phyloP scores from a whole-genome alignment of 2,113 vertebrate species.

The Pleuronectes platessa region DNA sequence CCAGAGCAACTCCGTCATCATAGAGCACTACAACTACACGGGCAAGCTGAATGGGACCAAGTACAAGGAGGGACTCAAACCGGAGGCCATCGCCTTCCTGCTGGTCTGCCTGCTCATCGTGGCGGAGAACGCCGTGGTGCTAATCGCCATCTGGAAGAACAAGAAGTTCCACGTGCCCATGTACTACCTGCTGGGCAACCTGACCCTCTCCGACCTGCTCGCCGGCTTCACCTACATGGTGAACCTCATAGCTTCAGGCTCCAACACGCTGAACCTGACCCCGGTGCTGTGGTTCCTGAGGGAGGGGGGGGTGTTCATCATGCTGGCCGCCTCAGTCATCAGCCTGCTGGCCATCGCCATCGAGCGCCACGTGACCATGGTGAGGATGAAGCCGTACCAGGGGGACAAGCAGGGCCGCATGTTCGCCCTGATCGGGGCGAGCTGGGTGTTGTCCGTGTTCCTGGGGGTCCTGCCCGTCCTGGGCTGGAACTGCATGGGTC shows the following conservation, averaged over 20 bases:
- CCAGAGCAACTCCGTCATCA: slow-evolving; percentile 82
- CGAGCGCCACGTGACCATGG: slow-evolving; percentile 91
- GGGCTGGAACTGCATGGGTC: slow-evolving; percentile 91
- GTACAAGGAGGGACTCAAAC: slow-evolving; percentile 84
- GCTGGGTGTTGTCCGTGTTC: slow-evolving; percentile 85
- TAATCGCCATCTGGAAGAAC: slow-evolving; percentile 89
- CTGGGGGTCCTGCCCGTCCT: slow-evolving; percentile 87
- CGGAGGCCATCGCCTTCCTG: slow-evolving; percentile 83
- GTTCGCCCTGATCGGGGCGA: slow-evolving; percentile 84
- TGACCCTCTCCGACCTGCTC: slow-evolving; percentile 90
- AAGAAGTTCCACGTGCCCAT: slow-evolving; percentile 92
- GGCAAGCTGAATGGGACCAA: slow-evolving; percentile 86
- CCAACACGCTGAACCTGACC: slow-evolving; percentile 87
- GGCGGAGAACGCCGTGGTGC: slow-evolving; percentile 88
- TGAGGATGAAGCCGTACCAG: slow-evolving; percentile 86
- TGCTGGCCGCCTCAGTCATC: slow-evolving; percentile 87
- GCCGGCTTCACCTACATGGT: slow-evolving; percentile 90
- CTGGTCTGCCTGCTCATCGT: slow-evolving; percentile 89
- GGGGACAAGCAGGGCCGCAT: slow-evolving; percentile 84
- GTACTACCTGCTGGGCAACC: slow-evolving; percentile 90
- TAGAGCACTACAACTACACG: slow-evolving; percentile 89
- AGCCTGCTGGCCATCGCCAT: slow-evolving; percentile 92
- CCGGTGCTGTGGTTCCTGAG: slow-evolving; percentile 89
- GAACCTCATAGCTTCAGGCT: slow-evolving; percentile 89
- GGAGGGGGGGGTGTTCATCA: slow-evolving; percentile 90